phyloP scores from a whole-genome alignment of 2,113 vertebrate species.

The Pseudonaja textilis region DNA sequence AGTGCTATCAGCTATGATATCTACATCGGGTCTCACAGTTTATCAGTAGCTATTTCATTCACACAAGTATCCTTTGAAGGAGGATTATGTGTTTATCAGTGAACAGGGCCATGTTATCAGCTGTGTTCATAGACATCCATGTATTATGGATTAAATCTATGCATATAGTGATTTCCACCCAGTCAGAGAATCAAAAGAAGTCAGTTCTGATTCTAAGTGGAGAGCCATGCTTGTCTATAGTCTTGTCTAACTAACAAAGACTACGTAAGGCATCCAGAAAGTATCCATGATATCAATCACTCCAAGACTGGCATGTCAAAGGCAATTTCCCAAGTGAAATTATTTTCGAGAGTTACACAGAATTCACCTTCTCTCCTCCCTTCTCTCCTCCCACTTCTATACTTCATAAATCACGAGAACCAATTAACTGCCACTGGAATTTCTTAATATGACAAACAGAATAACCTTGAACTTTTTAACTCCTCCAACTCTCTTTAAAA shows the following conservation, averaged over 20 bases:
- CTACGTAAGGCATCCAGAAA: no score
- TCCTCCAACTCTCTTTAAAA: no score
- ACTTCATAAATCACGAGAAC: no score
- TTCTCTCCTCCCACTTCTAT: no score
- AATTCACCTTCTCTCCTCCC: no score
- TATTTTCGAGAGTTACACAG: no score
- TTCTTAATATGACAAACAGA: no score
- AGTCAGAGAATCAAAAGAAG: background rate
- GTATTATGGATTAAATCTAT: background rate
- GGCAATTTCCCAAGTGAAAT: no score
- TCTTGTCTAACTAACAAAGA: background rate
- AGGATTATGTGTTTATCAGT: background rate
- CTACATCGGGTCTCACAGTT: background rate
- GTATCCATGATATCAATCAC: no score
- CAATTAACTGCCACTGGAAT: no score
- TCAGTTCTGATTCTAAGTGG: background rate
- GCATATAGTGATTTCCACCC: background rate
- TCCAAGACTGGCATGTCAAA: no score
- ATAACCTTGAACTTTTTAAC: no score
- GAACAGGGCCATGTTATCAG: background rate
- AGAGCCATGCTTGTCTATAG: background rate
- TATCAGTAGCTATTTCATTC: background rate
- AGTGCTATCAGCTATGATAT: background rate
- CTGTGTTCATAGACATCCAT: background rate
- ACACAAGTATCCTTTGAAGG: background rate